Evolutionary conservation across 2,888 invertebrate genomes (phyloP).

Genomic region (Cabera pusaria): DNA sequence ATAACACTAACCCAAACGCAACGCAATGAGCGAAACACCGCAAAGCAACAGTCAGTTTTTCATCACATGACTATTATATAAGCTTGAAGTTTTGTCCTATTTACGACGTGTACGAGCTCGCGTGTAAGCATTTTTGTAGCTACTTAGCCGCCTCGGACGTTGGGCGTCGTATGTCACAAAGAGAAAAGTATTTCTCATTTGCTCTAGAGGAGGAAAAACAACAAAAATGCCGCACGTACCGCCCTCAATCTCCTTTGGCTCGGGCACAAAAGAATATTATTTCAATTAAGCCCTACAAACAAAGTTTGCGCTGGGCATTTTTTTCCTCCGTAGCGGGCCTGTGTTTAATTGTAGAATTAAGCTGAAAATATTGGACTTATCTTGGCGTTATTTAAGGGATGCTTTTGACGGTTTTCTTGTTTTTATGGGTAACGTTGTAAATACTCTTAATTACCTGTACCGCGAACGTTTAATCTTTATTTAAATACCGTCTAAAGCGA

Average conservation of each 20-base stretch:
- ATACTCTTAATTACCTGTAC: constrained; percentile 12
- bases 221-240: constrained; percentile 61
- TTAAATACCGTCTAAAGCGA: no score
- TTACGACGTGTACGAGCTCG: background rate
- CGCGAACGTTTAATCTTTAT: no score
- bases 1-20: no score
- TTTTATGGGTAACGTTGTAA: constrained; percentile 20
- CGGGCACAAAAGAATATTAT: constrained; percentile 71
- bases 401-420: constrained; percentile 28
- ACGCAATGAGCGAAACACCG: no score
- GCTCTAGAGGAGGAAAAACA: constrained; percentile 59
- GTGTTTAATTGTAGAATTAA: constrained; percentile 46
- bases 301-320: constrained; percentile 45
- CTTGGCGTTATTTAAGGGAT: constrained; percentile 30
- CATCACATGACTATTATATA: no score
- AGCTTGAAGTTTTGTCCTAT: background rate
- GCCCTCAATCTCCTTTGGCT: constrained; percentile 66
- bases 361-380: constrained; percentile 36
- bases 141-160: constrained; percentile 53
- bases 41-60: no score
- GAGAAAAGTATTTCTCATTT: constrained; percentile 76
- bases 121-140: constrained; percentile 40
- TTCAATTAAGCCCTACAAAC: constrained; percentile 64
- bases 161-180: constrained; percentile 67
- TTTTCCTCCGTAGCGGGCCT: constrained; percentile 40